Percentiles rank a stretch among this genome's conserved stretches.
Conservation (phyloP, 64 coral and sea anemone species). For the Montipora efflorescens region DNA sequence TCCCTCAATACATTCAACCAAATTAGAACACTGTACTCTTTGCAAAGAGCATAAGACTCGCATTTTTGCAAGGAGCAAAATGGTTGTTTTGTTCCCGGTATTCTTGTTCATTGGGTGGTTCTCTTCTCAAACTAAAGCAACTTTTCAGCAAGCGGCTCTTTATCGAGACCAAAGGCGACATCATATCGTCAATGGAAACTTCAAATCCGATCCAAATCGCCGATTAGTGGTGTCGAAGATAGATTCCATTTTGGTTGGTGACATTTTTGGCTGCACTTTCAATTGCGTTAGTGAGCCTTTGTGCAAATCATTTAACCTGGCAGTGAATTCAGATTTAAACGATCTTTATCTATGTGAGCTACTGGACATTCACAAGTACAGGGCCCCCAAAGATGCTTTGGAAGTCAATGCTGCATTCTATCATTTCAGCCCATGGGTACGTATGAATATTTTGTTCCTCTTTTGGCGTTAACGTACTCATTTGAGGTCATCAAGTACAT, state of each 20-base stretch:
- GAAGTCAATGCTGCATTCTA: not conserved
- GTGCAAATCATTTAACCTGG: constrained; percentile 9
- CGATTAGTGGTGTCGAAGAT: not conserved
- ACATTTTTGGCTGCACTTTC: constrained; percentile 1
- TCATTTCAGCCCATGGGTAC: constrained; percentile 20
- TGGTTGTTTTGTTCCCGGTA: too few relatives aligned
- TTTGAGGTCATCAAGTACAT: too few relatives aligned
- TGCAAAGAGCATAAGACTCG: too few relatives aligned
- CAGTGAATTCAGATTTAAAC: not conserved
- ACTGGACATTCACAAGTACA: not conserved
- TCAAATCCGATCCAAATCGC: not conserved
- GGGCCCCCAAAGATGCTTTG: not conserved
- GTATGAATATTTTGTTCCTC: too few relatives aligned
- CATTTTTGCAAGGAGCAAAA: too few relatives aligned
- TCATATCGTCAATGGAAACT: not conserved
- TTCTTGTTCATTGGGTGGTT: not conserved
- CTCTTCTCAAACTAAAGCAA: not conserved
- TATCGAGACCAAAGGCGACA: not conserved
- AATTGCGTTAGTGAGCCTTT: not conserved
- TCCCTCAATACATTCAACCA: too few relatives aligned
- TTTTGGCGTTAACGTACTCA: too few relatives aligned
- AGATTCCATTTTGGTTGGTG: not conserved
- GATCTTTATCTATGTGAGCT: not conserved
- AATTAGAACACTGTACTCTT: too few relatives aligned
- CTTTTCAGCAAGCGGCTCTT: not conserved